These are phyloP conservation scores for Novumbra hubbsi DNA, from an alignment of 2,797 vertebrate species.

Conservation along the genomic window DNA sequence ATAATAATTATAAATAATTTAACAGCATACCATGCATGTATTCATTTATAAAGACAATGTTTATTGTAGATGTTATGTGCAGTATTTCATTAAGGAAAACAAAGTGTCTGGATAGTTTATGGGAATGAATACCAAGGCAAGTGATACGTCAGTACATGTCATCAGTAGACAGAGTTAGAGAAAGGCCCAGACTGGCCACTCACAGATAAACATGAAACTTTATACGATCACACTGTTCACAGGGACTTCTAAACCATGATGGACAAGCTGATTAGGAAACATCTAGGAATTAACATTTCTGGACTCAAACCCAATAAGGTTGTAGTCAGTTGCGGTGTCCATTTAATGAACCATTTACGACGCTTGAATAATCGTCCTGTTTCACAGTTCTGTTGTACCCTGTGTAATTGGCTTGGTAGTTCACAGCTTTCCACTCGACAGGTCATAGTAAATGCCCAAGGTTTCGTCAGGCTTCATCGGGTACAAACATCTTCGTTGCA, in stretches of 20 bases:
- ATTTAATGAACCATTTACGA: not conserved
- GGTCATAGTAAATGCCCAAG: not conserved
- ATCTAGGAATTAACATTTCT: not conserved
- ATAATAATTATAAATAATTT: conserved; percentile 6
- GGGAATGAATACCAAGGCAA: not conserved
- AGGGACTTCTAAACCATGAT: not conserved
- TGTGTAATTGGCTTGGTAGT: not conserved
- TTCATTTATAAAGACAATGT: not conserved
- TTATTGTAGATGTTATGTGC: not conserved
- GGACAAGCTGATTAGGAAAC: not conserved
- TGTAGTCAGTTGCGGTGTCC: not conserved
- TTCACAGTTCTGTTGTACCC: not conserved
- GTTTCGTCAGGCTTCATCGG: not conserved
- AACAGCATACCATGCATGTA: not conserved
- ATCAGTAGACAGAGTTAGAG: not conserved
- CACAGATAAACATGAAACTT: not conserved
- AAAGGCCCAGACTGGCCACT: not conserved
- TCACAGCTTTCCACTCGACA: not conserved
- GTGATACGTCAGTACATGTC: not conserved
- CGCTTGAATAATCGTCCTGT: not conserved
- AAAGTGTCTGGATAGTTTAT: not conserved
- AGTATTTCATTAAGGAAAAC: not conserved
- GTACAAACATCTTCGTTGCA: conserved; percentile 12
- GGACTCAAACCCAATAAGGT: not conserved
- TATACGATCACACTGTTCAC: not conserved